These are phyloP conservation scores for Dolichopus griseipennis DNA, from an alignment of 2,888 invertebrate genomes.

Conservation along the genomic window DNA sequence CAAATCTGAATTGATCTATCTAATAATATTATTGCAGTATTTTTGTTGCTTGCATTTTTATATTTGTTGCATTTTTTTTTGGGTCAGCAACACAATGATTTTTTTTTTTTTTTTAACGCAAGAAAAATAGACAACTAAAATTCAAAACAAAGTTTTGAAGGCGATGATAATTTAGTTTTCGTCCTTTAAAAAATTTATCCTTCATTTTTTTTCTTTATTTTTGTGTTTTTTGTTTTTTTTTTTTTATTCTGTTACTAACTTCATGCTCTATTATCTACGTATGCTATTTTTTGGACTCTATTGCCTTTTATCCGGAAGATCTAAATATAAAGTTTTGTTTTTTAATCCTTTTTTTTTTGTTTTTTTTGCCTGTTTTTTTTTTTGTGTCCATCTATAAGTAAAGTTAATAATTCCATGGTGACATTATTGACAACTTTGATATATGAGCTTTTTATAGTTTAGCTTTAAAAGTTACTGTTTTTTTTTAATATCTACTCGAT, in stretches of 20 bases:
- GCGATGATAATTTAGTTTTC: neutral
- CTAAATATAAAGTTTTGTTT: neutral
- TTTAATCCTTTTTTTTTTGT: too few relatives aligned
- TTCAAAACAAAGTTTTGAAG: neutral
- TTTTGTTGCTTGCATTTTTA: neutral
- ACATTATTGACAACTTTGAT: constrained; percentile 1
- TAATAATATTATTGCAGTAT: neutral
- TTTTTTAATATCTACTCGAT: too few relatives aligned
- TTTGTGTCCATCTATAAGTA: neutral
- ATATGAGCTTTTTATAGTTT: neutral
- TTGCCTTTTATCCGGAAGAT: neutral
- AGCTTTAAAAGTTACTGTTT: too few relatives aligned
- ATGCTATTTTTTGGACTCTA: too few relatives aligned
- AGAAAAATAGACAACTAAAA: neutral
- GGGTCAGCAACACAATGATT: neutral
- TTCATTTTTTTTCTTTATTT: neutral
- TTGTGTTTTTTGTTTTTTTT: neutral
- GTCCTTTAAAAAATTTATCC: too few relatives aligned
- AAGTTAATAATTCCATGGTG: neutral
- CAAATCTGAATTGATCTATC: neutral
- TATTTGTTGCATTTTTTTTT: neutral
- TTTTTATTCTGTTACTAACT: neutral
- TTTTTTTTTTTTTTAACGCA: neutral
- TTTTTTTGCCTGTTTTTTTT: neutral
- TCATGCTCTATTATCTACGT: too few relatives aligned